These are phyloP conservation scores for Seira ritae DNA, from an alignment of 2,888 invertebrate genomes.

Conservation along the genomic window DNA sequence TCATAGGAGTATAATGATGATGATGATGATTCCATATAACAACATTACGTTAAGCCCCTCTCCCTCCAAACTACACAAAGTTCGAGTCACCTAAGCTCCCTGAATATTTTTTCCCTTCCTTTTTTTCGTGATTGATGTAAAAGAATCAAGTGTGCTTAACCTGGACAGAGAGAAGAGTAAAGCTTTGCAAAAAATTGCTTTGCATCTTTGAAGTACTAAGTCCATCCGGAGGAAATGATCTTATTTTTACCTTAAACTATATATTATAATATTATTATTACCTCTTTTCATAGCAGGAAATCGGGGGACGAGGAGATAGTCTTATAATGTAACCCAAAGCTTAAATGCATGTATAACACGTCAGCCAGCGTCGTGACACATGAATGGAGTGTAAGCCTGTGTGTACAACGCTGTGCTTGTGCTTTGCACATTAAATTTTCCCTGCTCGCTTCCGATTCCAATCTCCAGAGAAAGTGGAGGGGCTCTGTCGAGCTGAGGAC, in stretches of 20 bases:
- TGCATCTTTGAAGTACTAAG: conserved; percentile 11
- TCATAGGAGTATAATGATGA: not conserved
- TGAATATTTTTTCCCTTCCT: conserved; percentile 8
- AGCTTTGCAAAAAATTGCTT: conserved; percentile 41
- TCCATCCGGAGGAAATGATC: not conserved
- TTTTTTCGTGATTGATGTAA: conserved; percentile 52
- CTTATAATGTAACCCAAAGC: not conserved
- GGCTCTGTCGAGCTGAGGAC: not conserved
- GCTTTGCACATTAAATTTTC: not conserved
- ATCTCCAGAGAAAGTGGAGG: not conserved
- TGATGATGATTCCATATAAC: not conserved
- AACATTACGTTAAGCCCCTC: not conserved
- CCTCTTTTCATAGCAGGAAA: too few species aligned
- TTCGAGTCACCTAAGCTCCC: conserved; percentile 31
- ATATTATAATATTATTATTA: too few species aligned
- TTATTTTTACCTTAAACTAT: not conserved
- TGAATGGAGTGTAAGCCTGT: not conserved
- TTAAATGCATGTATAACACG: not conserved
- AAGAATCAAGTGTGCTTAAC: conserved; percentile 39
- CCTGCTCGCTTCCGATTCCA: not conserved
- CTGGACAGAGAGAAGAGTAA: not conserved
- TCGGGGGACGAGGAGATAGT: too few species aligned
- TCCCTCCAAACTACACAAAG: not conserved
- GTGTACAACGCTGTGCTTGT: not conserved
- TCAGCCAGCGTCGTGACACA: not conserved